Evolutionary conservation across 2,888 invertebrate species (phyloP), one percentile per base, ranked within the genome.

Genomic region (Hypolimnas misippus): DNA sequence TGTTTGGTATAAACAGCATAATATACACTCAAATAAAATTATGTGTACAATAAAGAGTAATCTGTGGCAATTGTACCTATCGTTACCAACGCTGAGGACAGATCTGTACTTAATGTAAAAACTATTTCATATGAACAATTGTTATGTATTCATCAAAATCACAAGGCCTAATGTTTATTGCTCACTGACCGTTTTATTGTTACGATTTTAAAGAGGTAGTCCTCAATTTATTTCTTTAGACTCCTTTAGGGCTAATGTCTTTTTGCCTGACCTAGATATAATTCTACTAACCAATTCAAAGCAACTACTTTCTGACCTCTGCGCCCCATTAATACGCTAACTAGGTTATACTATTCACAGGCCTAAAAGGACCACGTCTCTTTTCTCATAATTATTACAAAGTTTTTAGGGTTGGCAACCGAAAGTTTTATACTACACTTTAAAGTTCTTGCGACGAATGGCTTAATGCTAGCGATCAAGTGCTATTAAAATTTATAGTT

Each of bases 211-310:
- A 54, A 49, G 49, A 19, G 29, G 1, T 42, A 33, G 12, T 25
- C 29, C 19, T 54, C 35, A 29, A 60, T 44, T 52, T 12, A 52
- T 52, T 25, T 52, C 54, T 40, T 56, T 46, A 64, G 10, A 53
- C 44, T 56, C 60, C 52, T 21, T 52, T 56, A 57, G 60, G 53
- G 64, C 49, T 57, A 64, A 33, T 60, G 60, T 61, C 35, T 58
- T 40, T 57, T 54, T 56, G 19, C 57, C 44, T 44, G 53, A 53
- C 57, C 62, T 35, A 57, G n/a, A 57, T 63, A 55, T 33, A 55
- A 56, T 58, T 31, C 55, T 44, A 53, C 38, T 58, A 52, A 19
- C 38, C 19, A 57, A 57, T 61, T 53, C 14, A 56, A 54, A 57
- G 42, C 46, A 31, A 33, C 40, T 42, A 49, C 57, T 49, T 64